A percentile compares a stretch with the other conserved stretches of the same genome.
Evolutionary conservation across 2,113 vertebrate species (phyloP).

Genomic region (Bos indicus): DNA sequence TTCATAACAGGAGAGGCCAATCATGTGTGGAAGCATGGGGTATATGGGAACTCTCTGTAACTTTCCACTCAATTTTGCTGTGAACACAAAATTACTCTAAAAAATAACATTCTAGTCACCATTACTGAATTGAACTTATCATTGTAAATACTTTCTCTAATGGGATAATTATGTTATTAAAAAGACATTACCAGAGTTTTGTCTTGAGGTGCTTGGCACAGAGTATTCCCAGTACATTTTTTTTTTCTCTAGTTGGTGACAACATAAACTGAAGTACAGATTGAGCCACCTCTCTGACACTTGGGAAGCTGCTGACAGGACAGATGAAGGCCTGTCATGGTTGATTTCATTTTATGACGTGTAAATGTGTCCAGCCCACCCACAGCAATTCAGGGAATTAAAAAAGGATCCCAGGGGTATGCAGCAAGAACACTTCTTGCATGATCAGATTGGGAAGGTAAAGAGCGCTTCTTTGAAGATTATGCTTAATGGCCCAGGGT

Average conservation of each 20-base stretch:
- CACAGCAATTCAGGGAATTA: background rate
- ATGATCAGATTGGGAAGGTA: background rate
- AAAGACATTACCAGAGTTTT: background rate
- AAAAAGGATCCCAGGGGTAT: background rate
- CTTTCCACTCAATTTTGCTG: background rate
- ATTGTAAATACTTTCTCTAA: background rate
- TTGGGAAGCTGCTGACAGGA: background rate
- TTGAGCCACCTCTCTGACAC: background rate
- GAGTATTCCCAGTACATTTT: background rate
- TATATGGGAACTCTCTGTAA: background rate
- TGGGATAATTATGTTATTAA: slow-evolving; percentile 28
- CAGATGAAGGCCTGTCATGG: background rate
- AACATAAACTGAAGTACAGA: background rate
- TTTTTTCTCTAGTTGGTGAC: background rate
- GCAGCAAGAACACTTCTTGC: background rate
- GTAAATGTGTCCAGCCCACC: background rate
- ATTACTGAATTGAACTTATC: background rate
- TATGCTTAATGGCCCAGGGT: background rate
- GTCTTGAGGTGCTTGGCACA: background rate
- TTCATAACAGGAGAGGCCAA: background rate
- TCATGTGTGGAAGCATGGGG: no score
- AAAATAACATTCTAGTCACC: background rate
- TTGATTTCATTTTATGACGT: background rate
- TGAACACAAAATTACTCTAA: background rate
- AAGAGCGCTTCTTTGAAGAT: background rate